These are phyloP conservation scores for Tetramorium simillimum DNA, from an alignment of 1,140 invertebrate species.

Conservation along the genomic window DNA sequence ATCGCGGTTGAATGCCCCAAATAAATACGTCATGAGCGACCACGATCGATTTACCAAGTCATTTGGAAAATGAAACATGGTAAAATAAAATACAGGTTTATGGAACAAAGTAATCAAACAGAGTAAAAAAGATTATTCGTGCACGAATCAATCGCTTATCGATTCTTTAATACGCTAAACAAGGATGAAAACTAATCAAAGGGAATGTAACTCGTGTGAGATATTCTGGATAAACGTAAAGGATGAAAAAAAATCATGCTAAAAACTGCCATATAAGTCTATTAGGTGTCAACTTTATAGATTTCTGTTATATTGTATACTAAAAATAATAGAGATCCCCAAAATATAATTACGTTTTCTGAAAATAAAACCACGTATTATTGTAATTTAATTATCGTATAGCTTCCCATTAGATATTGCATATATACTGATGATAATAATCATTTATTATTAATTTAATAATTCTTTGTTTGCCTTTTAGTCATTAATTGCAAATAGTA, in stretches of 20 bases:
- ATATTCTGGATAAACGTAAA: not conserved
- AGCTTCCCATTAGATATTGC: not conserved
- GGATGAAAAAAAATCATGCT: not conserved
- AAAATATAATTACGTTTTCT: not conserved
- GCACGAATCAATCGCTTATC: constrained; percentile 8
- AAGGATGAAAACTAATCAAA: not conserved
- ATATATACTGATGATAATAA: not conserved
- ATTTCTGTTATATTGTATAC: not conserved
- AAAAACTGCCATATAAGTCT: too few relatives aligned
- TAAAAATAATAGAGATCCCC: not conserved
- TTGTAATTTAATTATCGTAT: not conserved
- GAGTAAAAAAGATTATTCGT: constrained; percentile 27
- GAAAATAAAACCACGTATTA: not conserved
- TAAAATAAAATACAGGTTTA: constrained; percentile 42
- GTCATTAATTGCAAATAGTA: not conserved
- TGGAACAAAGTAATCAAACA: constrained; percentile 7
- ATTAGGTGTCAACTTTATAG: too few relatives aligned
- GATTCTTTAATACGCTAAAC: not conserved
- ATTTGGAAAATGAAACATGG: constrained; percentile 36
- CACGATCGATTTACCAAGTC: constrained; percentile 58
- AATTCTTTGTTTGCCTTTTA: not conserved
- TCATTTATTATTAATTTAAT: not conserved
- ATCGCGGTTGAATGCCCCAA: constrained; percentile 52
- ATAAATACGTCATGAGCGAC: constrained; percentile 54
- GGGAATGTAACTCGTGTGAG: not conserved